Evolutionary conservation across 2,888 invertebrate species (phyloP).

Genomic region (Fabriciana adippe): DNA sequence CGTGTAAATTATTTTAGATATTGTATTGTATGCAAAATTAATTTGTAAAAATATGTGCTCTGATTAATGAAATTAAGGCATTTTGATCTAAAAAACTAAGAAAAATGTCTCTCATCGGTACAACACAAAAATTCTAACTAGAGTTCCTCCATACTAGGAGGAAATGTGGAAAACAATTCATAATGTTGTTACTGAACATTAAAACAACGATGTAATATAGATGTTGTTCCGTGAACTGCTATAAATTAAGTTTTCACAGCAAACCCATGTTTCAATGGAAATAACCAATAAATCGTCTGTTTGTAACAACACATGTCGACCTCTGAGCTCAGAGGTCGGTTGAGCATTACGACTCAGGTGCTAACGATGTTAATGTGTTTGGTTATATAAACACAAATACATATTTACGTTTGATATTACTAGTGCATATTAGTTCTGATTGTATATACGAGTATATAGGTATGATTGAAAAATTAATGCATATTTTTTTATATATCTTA

Average conservation of each 20-base stretch:
- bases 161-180: no score
- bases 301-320: slow-evolving; percentile 31
- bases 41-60: not conserved
- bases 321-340: slow-evolving; percentile 33
- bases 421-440: slow-evolving; percentile 16
- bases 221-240: not conserved
- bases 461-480: no score
- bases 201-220: slow-evolving; percentile 15
- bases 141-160: no score
- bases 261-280: slow-evolving; percentile 17
- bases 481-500: no score
- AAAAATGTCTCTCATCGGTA: no score
- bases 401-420: slow-evolving; percentile 25
- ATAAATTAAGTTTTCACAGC: slow-evolving; percentile 9
- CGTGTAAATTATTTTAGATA: no score
- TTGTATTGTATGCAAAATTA: no score
- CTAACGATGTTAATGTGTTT: slow-evolving; percentile 42
- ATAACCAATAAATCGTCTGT: slow-evolving; percentile 28
- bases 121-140: no score
- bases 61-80: not conserved
- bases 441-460: not conserved
- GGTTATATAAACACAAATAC: slow-evolving; percentile 28
- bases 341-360: slow-evolving; percentile 38
- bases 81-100: no score
- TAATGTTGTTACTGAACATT: not conserved